A percentile compares a stretch with the other conserved stretches of the same genome.
Conservation (phyloP, 2,113 vertebrate species). For the Albula glossodonta region DNA sequence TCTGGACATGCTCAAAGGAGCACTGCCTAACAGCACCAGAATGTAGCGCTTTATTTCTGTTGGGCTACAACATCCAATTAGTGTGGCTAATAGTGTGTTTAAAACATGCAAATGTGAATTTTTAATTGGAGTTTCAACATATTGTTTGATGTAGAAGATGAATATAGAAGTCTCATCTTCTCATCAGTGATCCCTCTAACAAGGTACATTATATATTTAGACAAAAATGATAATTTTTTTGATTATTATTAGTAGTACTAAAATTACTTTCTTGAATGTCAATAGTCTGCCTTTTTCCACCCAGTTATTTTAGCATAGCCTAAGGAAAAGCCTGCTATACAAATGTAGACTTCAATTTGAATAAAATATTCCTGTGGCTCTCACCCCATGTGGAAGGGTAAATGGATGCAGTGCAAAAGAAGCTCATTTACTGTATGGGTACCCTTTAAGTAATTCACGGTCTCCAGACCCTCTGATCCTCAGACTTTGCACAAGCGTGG, state of each 20-base stretch:
- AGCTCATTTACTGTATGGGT: conserved; percentile 26
- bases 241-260: not conserved
- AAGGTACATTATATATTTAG: not conserved
- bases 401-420: conserved; percentile 52
- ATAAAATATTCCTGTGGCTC: not conserved
- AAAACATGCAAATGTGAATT: not conserved
- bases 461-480: conserved; percentile 42
- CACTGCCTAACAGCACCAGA: not conserved
- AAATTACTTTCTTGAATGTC: not conserved
- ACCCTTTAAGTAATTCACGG: conserved; percentile 32
- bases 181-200: not conserved
- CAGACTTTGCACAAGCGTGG: conserved; percentile 52
- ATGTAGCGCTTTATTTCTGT: not conserved
- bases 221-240: not conserved
- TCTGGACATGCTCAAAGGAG: not conserved
- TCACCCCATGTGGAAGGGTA: conserved; percentile 45
- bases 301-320: not conserved
- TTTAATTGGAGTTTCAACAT: not conserved
- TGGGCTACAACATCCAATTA: not conserved
- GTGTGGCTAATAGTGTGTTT: not conserved
- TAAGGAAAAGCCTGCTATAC: not conserved
- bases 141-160: not conserved
- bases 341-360: not conserved
- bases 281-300: not conserved
- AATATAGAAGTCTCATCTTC: not conserved